These are phyloP conservation scores for Gambusia yucatana DNA, from an alignment of 2,797 vertebrate species.

Conservation along the genomic window DNA sequence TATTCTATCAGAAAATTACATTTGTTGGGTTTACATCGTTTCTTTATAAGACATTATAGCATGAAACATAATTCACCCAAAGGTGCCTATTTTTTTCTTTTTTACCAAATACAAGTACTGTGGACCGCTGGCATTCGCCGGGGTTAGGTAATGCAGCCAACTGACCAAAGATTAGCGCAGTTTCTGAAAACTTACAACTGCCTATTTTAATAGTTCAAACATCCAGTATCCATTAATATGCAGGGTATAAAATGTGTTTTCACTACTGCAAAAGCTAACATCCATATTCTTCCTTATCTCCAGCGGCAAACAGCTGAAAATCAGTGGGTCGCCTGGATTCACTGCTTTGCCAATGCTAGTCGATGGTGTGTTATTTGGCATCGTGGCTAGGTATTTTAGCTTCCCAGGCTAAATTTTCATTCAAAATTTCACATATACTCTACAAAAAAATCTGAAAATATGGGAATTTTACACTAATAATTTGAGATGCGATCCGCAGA, in stretches of 20 bases:
- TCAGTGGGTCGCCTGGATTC: too few relatives aligned
- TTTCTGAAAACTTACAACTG: neutral
- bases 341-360: too few relatives aligned
- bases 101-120: neutral
- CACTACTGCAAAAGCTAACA: neutral
- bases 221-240: neutral
- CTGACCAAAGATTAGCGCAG: neutral
- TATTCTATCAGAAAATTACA: neutral
- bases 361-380: too few relatives aligned
- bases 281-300: neutral
- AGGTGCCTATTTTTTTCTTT: neutral
- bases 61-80: neutral
- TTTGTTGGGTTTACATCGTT: neutral
- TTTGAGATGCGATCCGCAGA: neutral
- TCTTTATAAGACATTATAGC: neutral
- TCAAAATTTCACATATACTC: too few relatives aligned
- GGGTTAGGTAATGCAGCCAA: neutral
- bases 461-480: too few relatives aligned
- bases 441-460: too few relatives aligned
- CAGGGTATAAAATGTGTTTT: too few relatives aligned
- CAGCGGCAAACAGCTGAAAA: neutral
- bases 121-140: neutral
- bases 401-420: too few relatives aligned
- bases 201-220: neutral
- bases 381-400: too few relatives aligned